Percentiles rank a stretch among this genome's conserved stretches.
These are phyloP conservation scores for Nomada hirtipes DNA, from an alignment of 2,888 invertebrate species.

Conservation along the genomic window DNA sequence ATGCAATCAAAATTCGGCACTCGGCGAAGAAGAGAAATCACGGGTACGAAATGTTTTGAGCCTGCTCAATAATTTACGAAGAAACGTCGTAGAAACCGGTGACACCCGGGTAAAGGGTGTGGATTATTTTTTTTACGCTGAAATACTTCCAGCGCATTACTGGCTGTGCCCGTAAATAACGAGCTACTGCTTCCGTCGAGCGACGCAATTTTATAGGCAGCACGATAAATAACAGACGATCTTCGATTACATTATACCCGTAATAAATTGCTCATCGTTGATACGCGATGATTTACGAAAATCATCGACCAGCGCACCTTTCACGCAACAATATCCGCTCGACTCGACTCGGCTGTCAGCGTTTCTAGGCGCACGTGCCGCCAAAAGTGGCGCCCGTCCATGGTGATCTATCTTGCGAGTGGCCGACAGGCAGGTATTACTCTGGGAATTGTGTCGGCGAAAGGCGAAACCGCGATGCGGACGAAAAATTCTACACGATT, in stretches of 20 bases:
- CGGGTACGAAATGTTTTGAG: too few species aligned
- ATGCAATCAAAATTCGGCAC: too few species aligned
- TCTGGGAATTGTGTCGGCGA: neutral
- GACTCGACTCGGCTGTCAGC: slow-evolving; percentile 10
- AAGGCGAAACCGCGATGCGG: neutral
- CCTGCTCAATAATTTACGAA: neutral
- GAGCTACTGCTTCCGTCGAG: slow-evolving; percentile 7
- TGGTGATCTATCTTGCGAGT: slow-evolving; percentile 50
- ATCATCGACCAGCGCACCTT: neutral
- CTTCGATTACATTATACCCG: slow-evolving; percentile 52
- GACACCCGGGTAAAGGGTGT: slow-evolving; percentile 6
- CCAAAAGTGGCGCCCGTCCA: slow-evolving; percentile 24
- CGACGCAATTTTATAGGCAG: slow-evolving; percentile 53
- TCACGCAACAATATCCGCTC: slow-evolving; percentile 29
- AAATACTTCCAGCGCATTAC: slow-evolving; percentile 34
- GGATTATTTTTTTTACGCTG: slow-evolving; percentile 45
- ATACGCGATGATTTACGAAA: slow-evolving; percentile 50
- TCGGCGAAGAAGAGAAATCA: too few species aligned
- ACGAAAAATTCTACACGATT: neutral
- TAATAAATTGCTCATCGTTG: slow-evolving; percentile 37
- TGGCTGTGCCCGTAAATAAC: slow-evolving; percentile 42
- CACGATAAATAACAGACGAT: slow-evolving; percentile 49
- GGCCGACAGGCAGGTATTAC: slow-evolving; percentile 52
- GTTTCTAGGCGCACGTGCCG: neutral
- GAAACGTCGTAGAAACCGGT: slow-evolving; percentile 11